phyloP scores from a whole-genome alignment of 2,113 vertebrate species.

The Hystrix brachyura region DNA sequence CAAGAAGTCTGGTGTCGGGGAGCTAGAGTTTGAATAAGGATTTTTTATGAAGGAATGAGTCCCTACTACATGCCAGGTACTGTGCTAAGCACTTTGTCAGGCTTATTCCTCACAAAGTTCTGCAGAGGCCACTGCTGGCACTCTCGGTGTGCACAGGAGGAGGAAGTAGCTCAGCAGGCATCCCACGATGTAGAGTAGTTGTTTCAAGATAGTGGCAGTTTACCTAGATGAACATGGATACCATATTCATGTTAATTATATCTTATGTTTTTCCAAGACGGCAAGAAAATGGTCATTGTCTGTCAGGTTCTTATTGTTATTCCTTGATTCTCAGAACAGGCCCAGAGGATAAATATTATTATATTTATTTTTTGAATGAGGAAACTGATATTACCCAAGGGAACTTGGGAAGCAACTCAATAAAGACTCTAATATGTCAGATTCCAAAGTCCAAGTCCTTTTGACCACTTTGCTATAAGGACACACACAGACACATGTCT shows the following conservation, averaged over 20 bases:
- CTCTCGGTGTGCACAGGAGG: neutral
- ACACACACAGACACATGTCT: neutral
- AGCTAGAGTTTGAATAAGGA: neutral
- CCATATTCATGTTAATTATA: neutral
- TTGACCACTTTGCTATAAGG: neutral
- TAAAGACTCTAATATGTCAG: neutral
- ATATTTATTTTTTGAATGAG: neutral
- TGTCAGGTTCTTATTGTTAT: neutral
- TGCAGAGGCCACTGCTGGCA: too few species aligned
- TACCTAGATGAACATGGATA: neutral
- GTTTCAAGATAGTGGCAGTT: neutral
- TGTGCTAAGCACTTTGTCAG: neutral
- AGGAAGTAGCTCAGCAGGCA: neutral
- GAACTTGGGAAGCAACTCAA: neutral
- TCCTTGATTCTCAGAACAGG: neutral
- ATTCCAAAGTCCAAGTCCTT: constrained; percentile 11
- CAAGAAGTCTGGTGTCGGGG: neutral
- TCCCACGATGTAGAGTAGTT: neutral
- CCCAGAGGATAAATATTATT: neutral
- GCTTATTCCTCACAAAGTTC: neutral
- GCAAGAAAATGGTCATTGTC: neutral
- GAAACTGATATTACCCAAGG: neutral
- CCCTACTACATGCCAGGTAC: too few species aligned
- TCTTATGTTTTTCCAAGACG: neutral
- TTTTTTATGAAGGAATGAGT: neutral